Base-by-base conservation (phyloP, 1,140 invertebrate genomes). In the Lethocerus indicus region DNA sequence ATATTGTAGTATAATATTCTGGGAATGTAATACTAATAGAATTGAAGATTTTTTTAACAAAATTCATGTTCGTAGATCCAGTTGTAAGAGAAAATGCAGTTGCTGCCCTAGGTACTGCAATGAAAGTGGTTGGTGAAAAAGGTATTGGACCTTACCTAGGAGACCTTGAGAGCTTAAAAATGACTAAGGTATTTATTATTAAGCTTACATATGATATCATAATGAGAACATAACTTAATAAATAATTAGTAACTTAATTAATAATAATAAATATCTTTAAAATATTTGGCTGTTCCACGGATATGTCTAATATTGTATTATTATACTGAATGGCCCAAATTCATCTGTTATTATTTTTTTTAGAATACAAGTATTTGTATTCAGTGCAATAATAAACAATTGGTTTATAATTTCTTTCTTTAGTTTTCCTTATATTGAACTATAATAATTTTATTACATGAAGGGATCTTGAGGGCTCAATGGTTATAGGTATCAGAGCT, bases 51-150 rank as follows among this genome's bases (percentile, higher is more conserved):
- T 41, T 40, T 32, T 39, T 39, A 29, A 49, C 23, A 32, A 51
- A 24, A 26, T 46, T 57, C 60, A n/a, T n/a, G n/a, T n/a, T n/a
- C n/a, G n/a, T 70, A 73, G 89, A 94, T 73, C 83, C 83, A 1
- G 68, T 67, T 2, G 89, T 93, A 0, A 69, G 89, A 60, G 89
- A 93, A 60, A 78, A 77, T 54, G 78, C 85, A 2, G 83, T 87
- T 4, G 84, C 92, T 64, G 91, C 92, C 1, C 63, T 98, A 7
- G 94, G 92, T n/a, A 92, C 88, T 0, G 78, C 88, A 2, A 83
- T 92, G 70, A 97, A 95, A 67, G 72, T 94, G 2, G 81, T 95
- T 12, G 85, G 91, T 18, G 94, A 98, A 60, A 94, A 93, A 66
- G 73, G 78, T 14, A 81, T 97, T 41, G 72, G 72, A 35, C 81